Base-by-base conservation (phyloP, 2,888 invertebrate species). In the Cephalotes varians region DNA sequence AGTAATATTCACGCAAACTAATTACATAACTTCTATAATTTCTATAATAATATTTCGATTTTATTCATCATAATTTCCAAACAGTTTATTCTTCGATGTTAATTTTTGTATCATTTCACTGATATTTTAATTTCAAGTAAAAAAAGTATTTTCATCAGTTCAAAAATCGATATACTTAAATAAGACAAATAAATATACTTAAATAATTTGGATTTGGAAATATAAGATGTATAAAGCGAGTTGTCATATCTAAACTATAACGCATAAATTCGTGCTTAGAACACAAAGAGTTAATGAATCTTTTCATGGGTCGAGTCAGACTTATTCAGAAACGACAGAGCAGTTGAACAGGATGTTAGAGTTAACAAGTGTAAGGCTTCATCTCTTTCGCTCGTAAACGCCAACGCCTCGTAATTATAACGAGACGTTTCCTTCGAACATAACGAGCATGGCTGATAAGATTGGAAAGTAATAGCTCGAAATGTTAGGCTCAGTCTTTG, bases 401-500 rank as follows among this genome's bases (percentile, higher is more conserved):
- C 92, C 93, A 93, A 93, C 93, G 92, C 93, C 92, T 92, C 91
- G 91, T 94, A 93, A 93, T 93, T 93, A 93, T 93, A 93, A 93
- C 92, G 93, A 93, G 91, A 89, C 82, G 86, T 85, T 87, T 86
- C 82, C 58, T 81, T 73, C 49, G 72, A 84, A 86, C 62, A 85
- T 91, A 91, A 91, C 91, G 86, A 91, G 85, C 83, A 67, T 58
- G 62, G 44, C 60, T 51, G 80, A 65, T 64, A 44, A 73, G 82
- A 86, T 82, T 62, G 47, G 64, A 86, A 81, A 71, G 85, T 79
- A 67, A 81, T 65, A 31, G 69, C 76, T 69, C 60, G 67, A 65
- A 3, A 40, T 79, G 58, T 60, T 44, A 69, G 51, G 34, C 80
- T 64, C 54, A 49, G 60, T 69, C 28, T 73, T 90, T 81, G 90